Conservation (phyloP, 2,797 vertebrate genomes). For the Gila robusta region DNA sequence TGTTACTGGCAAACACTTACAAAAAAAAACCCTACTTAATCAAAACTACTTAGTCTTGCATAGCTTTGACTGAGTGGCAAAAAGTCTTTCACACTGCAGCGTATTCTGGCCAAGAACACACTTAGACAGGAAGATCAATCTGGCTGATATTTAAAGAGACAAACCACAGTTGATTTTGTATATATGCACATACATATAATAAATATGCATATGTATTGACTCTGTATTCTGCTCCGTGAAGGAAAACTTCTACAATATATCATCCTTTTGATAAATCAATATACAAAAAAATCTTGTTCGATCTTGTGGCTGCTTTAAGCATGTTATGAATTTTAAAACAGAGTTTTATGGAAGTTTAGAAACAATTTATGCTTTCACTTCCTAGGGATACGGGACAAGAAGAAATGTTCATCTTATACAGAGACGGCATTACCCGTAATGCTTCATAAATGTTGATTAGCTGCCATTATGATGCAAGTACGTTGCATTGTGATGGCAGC, state of each 20-base stretch:
- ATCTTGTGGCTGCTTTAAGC: background rate
- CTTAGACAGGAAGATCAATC: background rate
- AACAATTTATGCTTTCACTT: slow-evolving; percentile 21
- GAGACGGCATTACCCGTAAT: slow-evolving; percentile 25
- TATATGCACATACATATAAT: too few species aligned
- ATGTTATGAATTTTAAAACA: slow-evolving; percentile 32
- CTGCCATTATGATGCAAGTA: slow-evolving; percentile 4
- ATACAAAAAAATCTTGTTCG: slow-evolving; percentile 17
- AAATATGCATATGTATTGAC: background rate
- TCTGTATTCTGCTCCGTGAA: background rate
- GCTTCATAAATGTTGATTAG: slow-evolving; percentile 46
- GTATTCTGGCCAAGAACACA: background rate
- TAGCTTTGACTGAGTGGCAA: background rate
- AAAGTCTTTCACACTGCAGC: background rate
- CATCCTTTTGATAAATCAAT: slow-evolving; percentile 15
- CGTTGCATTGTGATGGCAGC: background rate
- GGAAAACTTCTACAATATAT: background rate
- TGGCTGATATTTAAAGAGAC: background rate
- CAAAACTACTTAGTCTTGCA: background rate
- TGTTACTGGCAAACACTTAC: background rate
- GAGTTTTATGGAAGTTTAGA: slow-evolving; percentile 29
- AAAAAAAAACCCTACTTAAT: background rate
- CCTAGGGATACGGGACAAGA: slow-evolving; percentile 4
- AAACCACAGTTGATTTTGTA: background rate
- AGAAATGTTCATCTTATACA: slow-evolving; percentile 7